Base-by-base conservation (phyloP, 2,797 vertebrate genomes). In the Sebastiscus albofasciatus region DNA sequence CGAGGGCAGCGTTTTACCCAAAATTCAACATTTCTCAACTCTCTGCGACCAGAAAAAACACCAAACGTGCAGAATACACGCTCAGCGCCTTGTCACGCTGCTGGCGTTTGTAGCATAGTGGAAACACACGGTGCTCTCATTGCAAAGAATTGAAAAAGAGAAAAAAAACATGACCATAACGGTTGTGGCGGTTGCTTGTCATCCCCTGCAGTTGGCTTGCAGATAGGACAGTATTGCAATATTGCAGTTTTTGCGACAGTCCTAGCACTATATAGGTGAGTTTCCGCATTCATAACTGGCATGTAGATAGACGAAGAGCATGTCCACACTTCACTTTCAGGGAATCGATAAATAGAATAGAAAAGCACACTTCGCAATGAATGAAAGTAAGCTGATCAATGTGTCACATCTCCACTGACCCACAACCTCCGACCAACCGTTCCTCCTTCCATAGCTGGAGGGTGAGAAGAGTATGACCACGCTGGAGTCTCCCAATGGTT, bases 361-460 rank as follows among this genome's bases (percentile, higher is more conserved):
- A 33, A 27, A 64, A 42, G 6, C 61, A 68, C 42, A 54, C n/a
- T 24, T 22, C 42, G 59, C 9, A 67, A 52, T 39, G 59, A 76
- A 58, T 29, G 22, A 8, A n/a, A 64, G 27, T n/a, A 13, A 74
- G 49, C 56, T 34, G 72, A 59, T 60, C 42, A 55, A 33, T 2
- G 31, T 24, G 79, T 67, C 72, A 67, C 65, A 42, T 46, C 29
- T 14, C 58, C 73, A 77, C 79, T 46, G 66, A 46, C 14, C 42
- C 42, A 46, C 42, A 72, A 75, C 69, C 67, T 65, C 49, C 3
- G 59, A 61, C 68, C 39, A 42, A 42, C 66, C 2, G 1, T 34
- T 46, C 54, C 34, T 66, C 61, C 20, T 34, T 62, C 58, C 65
- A 13, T 4, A 29, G 49, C 64, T 68, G 20, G 12, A 72, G 13